Base-by-base conservation (phyloP, 2,797 vertebrate genomes). In the Poeciliopsis turneri region DNA sequence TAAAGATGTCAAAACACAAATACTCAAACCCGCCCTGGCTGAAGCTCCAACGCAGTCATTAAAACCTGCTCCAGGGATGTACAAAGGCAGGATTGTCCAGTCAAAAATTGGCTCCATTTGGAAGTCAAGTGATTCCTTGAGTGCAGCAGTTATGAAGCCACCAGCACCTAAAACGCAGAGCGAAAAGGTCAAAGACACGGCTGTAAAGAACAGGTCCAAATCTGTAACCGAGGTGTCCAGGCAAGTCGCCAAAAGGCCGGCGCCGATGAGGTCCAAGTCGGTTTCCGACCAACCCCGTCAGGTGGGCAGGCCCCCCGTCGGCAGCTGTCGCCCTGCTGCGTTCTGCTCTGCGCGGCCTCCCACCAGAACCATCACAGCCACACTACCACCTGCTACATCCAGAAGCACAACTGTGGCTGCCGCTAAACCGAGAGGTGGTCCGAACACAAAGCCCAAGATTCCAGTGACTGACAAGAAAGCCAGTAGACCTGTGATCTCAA, bases 71-170 rank as follows among this genome's bases (percentile, higher is more conserved):
- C 96, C 91, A 11, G 98, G 98, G 66, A 93, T 94, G 61, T 99
- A 98, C 74, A 97, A 95, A 91, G 98, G 98, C 70, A 97, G 91
- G 85, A 92, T 98, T 74, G 87, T 99, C 46, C 95, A 96, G 76
- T 98, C 98, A 28, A 99, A 98, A 92, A 93, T 99, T 47, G 97
- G 97, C 79, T 97, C 97, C 18, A 97, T 98, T 87, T 93, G 98
- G 93, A 98, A 96, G 88, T 89, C 94, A 10, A 75, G 82, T 20
- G 82, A 78, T 76, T 74, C 66, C 0, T 84, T 90, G 23, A 84
- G 20, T 2, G 85, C 68, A 1, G 73, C 55, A 1, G 88, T 85
- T 41, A 33, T 47, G 11, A 93, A 86, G 78, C 69, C 49, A 70
- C 30, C 51, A 3, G 85, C 49, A n/a, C 41, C 25, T 28, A 92